Percentiles rank a stretch among this genome's conserved stretches.
These are phyloP conservation scores for Solenopsis invicta DNA, from an alignment of 1,140 invertebrate genomes.

Conservation along the genomic window DNA sequence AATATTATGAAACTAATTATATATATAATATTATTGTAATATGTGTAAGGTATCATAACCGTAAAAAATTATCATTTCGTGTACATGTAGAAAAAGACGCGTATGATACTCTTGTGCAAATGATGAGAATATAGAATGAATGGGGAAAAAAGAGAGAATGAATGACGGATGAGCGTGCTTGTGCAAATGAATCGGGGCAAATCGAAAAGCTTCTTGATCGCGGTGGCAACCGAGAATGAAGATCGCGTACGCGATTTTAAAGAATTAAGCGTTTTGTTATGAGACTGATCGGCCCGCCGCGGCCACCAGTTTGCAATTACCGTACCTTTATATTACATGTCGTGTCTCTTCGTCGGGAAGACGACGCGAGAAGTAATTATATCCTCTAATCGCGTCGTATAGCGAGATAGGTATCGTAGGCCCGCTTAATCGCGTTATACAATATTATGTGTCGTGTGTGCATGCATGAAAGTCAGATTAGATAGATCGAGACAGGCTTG, in stretches of 20 bases:
- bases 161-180: constrained; percentile 74
- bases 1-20: constrained; percentile 85
- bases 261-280: constrained; percentile 83
- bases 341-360: constrained; percentile 63
- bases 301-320: constrained; percentile 83
- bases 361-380: constrained; percentile 44
- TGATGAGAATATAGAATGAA: constrained; percentile 35
- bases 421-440: constrained; percentile 65
- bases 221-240: constrained; percentile 39
- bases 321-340: constrained; percentile 80
- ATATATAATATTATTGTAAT: constrained; percentile 84
- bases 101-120: constrained; percentile 50
- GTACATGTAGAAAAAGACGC: constrained; percentile 72
- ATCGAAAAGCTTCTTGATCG: constrained; percentile 62
- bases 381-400: constrained; percentile 65
- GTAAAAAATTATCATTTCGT: constrained; percentile 84
- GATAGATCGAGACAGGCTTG: constrained; percentile 30
- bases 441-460: constrained; percentile 77
- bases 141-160: constrained; percentile 60
- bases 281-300: constrained; percentile 85
- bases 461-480: constrained; percentile 60
- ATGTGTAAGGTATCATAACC: constrained; percentile 84
- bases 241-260: constrained; percentile 51
- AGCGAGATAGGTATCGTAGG: constrained; percentile 64
- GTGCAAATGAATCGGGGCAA: constrained; percentile 76